Conservation (phyloP, 1,140 invertebrate genomes). For the Zaprionus kolodkinae region DNA sequence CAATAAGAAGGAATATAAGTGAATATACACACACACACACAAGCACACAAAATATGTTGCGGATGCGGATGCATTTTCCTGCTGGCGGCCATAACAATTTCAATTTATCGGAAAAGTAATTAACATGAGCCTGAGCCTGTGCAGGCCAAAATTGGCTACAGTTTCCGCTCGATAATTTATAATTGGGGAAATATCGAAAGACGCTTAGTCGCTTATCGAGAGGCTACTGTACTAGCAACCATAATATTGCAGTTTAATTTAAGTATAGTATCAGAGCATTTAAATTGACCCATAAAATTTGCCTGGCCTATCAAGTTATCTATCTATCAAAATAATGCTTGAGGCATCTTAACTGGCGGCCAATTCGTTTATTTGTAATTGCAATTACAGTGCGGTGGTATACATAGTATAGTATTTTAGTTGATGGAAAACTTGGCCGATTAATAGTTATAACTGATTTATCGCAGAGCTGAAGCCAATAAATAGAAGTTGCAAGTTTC, state of each 20-base stretch:
- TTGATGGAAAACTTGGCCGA: constrained; percentile 7
- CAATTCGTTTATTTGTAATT: constrained; percentile 63
- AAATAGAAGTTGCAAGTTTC: constrained; percentile 13
- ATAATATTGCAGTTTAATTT: not conserved
- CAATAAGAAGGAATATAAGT: constrained; percentile 27
- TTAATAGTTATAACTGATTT: constrained; percentile 27
- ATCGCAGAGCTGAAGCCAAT: constrained; percentile 2
- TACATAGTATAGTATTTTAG: not conserved
- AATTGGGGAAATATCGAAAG: not conserved
- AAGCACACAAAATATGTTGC: constrained; percentile 14
- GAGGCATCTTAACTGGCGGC: not conserved
- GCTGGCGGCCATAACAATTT: constrained; percentile 38
- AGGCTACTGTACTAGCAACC: not conserved
- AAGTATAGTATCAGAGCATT: not conserved
- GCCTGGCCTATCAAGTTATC: not conserved
- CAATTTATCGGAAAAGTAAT: constrained; percentile 43
- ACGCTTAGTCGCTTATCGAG: not conserved
- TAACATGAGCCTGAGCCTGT: constrained; percentile 13
- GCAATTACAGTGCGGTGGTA: constrained; percentile 10
- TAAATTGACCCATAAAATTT: constrained; percentile 5
- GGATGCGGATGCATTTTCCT: constrained; percentile 32
- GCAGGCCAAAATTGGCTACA: not conserved
- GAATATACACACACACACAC: not conserved
- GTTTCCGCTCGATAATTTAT: not conserved
- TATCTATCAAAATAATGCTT: constrained; percentile 38